Conservation (phyloP, 1,140 invertebrate genomes). For the Aricia agestis region DNA sequence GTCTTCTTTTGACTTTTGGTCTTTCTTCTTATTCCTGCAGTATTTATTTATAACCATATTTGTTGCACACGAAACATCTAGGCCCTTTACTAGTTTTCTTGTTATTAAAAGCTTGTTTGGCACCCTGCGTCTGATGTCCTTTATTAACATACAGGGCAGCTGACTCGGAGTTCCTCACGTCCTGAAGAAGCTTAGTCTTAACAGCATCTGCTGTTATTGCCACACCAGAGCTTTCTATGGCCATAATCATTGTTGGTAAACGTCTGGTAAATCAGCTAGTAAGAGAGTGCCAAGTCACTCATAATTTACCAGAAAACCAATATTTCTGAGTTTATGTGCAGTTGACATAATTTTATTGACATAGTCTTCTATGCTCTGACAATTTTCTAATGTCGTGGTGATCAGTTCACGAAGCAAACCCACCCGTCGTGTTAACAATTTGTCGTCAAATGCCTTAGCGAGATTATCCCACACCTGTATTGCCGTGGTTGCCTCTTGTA, state of each 20-base stretch:
- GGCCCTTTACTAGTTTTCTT: constrained; percentile 23
- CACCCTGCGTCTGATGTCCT: too few relatives aligned
- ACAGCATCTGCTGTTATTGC: constrained; percentile 23
- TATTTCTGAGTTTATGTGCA: too few relatives aligned
- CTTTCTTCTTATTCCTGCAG: constrained; percentile 20
- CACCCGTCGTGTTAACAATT: too few relatives aligned
- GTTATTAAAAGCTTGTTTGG: constrained; percentile 19
- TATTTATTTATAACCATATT: constrained; percentile 22
- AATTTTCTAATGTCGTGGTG: constrained; percentile 6
- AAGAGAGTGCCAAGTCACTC: constrained; percentile 18
- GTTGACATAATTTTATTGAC: too few relatives aligned
- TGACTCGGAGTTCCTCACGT: constrained; percentile 18
- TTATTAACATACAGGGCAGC: constrained; percentile 16
- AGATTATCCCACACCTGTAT: too few relatives aligned
- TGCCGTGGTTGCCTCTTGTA: too few relatives aligned
- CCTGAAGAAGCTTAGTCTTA: constrained; percentile 24
- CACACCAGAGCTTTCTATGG: constrained; percentile 25
- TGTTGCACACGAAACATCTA: constrained; percentile 23
- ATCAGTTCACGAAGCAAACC: too few relatives aligned
- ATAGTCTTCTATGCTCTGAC: too few relatives aligned
- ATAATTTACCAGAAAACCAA: constrained; percentile 13
- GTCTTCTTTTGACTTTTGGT: neutral
- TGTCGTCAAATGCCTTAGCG: too few relatives aligned
- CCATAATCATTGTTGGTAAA: constrained; percentile 25
- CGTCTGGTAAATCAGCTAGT: constrained; percentile 21